phyloP scores from a whole-genome alignment of 2,888 invertebrate genomes.

The Dermolepida albohirtum region DNA sequence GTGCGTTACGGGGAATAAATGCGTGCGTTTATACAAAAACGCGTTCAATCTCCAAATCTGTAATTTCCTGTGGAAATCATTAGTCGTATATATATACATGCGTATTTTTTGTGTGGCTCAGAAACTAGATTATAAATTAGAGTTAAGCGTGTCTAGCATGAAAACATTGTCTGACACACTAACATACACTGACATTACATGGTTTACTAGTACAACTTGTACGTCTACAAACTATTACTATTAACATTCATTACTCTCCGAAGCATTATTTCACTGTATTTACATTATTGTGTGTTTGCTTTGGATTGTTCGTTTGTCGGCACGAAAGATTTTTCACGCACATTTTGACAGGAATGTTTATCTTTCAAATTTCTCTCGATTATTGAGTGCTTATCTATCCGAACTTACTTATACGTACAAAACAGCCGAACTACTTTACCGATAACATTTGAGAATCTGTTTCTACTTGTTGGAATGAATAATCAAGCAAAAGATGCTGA shows the following conservation, averaged over 20 bases:
- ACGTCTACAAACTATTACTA: slow-evolving; percentile 11
- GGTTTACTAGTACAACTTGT: slow-evolving; percentile 17
- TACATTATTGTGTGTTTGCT: slow-evolving; percentile 5
- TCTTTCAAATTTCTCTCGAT: slow-evolving; percentile 1
- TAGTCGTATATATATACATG: too few species aligned
- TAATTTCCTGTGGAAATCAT: slow-evolving; percentile 59
- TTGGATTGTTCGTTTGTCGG: neutral
- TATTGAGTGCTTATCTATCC: slow-evolving; percentile 1
- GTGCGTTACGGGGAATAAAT: slow-evolving; percentile 38
- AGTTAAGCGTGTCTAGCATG: slow-evolving; percentile 53
- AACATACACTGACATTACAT: slow-evolving; percentile 46
- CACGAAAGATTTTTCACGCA: slow-evolving; percentile 3
- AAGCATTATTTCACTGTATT: slow-evolving; percentile 34
- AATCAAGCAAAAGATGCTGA: neutral
- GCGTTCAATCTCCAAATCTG: slow-evolving; percentile 52
- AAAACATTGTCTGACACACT: slow-evolving; percentile 50
- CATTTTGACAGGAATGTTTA: slow-evolving; percentile 12
- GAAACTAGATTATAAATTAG: slow-evolving; percentile 54
- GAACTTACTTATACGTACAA: slow-evolving; percentile 7
- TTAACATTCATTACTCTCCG: slow-evolving; percentile 27
- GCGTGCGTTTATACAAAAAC: slow-evolving; percentile 45
- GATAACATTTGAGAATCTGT: too few species aligned
- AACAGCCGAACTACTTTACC: neutral
- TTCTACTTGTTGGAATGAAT: neutral
- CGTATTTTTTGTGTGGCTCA: slow-evolving; percentile 50